phyloP scores from a whole-genome alignment of 2,113 vertebrate species.

The Stegastes partitus region DNA sequence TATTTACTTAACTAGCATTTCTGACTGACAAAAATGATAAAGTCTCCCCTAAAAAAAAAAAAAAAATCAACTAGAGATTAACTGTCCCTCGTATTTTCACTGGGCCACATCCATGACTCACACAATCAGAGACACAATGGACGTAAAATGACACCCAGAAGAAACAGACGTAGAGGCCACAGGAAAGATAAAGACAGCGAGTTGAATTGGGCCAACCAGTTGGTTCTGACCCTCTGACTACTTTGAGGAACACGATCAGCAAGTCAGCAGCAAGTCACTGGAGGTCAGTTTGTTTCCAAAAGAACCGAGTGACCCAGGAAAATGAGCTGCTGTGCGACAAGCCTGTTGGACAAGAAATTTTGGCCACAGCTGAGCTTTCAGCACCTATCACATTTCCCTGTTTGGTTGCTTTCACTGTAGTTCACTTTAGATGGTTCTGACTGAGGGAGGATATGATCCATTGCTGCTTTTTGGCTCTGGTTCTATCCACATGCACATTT shows the following conservation, averaged over 20 bases:
- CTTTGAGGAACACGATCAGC: neutral
- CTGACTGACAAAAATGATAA: neutral
- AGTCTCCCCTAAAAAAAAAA: no score
- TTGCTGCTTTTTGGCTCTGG: neutral
- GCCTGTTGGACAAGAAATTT: neutral
- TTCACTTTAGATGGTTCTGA: no score
- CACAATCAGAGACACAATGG: conserved; percentile 11
- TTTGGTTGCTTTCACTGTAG: neutral
- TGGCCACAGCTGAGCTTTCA: neutral
- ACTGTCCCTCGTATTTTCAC: neutral
- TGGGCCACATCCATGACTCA: conserved; percentile 6
- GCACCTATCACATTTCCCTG: neutral
- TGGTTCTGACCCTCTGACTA: no score
- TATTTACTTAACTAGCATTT: neutral
- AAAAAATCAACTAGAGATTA: neutral
- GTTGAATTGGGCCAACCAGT: neutral
- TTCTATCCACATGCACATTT: no score
- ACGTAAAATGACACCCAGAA: conserved; percentile 6
- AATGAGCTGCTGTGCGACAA: neutral
- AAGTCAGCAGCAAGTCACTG: neutral
- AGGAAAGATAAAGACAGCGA: neutral
- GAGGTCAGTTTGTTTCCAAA: no score
- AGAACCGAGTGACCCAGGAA: neutral
- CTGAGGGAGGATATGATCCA: neutral
- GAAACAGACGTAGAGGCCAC: neutral